Evolutionary conservation across 2,888 invertebrate genomes (phyloP), one percentile per base, ranked within the genome.

Genomic region (Xanthia togata): DNA sequence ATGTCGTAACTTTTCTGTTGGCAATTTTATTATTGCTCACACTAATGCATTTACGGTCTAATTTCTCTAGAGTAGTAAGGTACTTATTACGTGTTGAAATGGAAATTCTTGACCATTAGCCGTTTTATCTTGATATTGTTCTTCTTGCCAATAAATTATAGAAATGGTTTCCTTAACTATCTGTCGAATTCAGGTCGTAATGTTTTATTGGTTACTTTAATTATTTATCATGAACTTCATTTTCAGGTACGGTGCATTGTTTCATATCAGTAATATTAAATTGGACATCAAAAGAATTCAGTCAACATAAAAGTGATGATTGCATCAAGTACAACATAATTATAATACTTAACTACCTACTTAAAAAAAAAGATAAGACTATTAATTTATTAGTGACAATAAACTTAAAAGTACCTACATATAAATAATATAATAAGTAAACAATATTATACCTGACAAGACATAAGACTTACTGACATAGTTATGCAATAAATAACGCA

Each of bases 31-130:
- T 90, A 90, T 85, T 83, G 74, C 85, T 81, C 83, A 83, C 86
- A 87, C 87, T 90, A 89, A 91, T 85, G 82, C 86, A 86, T 89
- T 91, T 89, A 89, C 81, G 81, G 85, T 89, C 87, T 90, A 90
- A 91, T 90, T 88, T 89, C 88, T 88, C 74, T 50, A 62, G 85
- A 91, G 88, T 88, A 71, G 82, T 72, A 26, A 57, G 83, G 60
- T 17, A 38, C n/a, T 4, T 70, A 87, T 86, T 89, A 82, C 90
- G 83, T 90, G 77, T 87, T 17, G 67, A 20, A 62, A 87, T 88
- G 41, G 82, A 57, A 70, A 84, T 82, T 84, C 41, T 72, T 87
- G 50, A 38, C 47, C 41, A 55, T 53, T 80, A 38, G 35, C 53
- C 31, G 20, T 53, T n/a, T n/a, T n/a, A 76, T 31, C 38, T 41